Base-by-base conservation (phyloP, 2,888 invertebrate genomes). In the Noctua janthina region DNA sequence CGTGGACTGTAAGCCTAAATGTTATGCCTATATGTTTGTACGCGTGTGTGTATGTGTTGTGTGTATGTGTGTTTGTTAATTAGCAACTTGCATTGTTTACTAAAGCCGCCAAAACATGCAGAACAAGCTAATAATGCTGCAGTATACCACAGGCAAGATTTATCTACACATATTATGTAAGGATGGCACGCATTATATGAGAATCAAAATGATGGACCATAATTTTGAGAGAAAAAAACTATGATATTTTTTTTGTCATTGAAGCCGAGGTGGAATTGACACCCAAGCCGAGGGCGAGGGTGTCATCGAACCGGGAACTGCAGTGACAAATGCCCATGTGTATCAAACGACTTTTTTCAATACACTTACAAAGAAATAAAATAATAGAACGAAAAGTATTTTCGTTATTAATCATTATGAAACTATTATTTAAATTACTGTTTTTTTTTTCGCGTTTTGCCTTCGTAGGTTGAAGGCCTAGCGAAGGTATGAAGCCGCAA, bases 141-240 rank as follows among this genome's bases (percentile, higher is more conserved):
- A 23, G n/a, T 35, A 6, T 64, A 59, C 71, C 76, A 62, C 29
- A 68, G 39, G 74, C 62, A 74, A 83, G 54, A 79, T 74, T 74
- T 62, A 83, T 74, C 35, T 81, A 5, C n/a, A 8, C 7, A 17
- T 46, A 17, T 15, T 11, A 51, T 35, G 20, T 51, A 74, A 66
- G 82, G 66, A 39, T 83, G 74, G 29, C 54, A 54, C 13, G n/a
- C 43, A 67, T 43, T 3, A 59, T 56, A n/a, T 62, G n/a, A 51
- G 17, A 35, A 2, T 54, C 6, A 13, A 64, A 64, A 23, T 29
- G 51, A 29, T 43, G 3, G 13, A 75, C 6, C 68, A 39, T 2
- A 2, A 35, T 8, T n/a, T 68, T 5, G 29, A 11, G 11, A n/a
- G 13, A 56, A 29, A 17, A 6, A 59, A 66, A 6, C 1, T 43